Base-by-base conservation (phyloP, 2,888 invertebrate species). In the Troides oblongomaculatus region DNA sequence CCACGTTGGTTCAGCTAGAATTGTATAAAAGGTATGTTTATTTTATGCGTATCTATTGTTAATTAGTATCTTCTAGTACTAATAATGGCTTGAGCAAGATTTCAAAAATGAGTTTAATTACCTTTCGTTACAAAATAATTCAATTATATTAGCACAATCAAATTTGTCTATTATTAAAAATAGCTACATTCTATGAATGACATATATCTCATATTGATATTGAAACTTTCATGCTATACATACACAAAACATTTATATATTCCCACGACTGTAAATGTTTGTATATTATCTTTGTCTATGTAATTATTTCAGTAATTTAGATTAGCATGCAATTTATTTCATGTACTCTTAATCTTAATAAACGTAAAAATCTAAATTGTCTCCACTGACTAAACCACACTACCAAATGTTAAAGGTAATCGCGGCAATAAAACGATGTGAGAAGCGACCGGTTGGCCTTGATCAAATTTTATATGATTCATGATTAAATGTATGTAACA, bases 361-460 rank as follows among this genome's bases (percentile, higher is more conserved):
- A 46, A 12, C n/a, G 4, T 12, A 53, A 53, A 53, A 53, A n/a
- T n/a, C 7, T n/a, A n/a, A n/a, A n/a, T 18, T 53, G 18, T 53
- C 8, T n/a, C n/a, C 7, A 12, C 46, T 46, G 12, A 46, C 14
- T 46, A 18, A n/a, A n/a, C 3, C 53, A 53, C 53, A 57, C 18
- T 62, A n/a, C 12, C 30, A 68, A 68, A 64, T 60, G 63, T 60
- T 59, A 64, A 53, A 68, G 64, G 60, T 53, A 56, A 50, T n/a
- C n/a, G 53, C 59, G 36, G 56, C 53, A n/a, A 56, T 63, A 30
- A 17, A 36, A 60, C 36, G 18, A 62, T 50, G 50, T 60, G 8
- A 36, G 64, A 60, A 68, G 60, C 25, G 39, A 64, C 68, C 25
- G n/a, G 60, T 23, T 36, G 60, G 17, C 68, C 68, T 64, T 68